Conservation (phyloP, 1,140 invertebrate genomes). For the Helicoverpa zea region DNA sequence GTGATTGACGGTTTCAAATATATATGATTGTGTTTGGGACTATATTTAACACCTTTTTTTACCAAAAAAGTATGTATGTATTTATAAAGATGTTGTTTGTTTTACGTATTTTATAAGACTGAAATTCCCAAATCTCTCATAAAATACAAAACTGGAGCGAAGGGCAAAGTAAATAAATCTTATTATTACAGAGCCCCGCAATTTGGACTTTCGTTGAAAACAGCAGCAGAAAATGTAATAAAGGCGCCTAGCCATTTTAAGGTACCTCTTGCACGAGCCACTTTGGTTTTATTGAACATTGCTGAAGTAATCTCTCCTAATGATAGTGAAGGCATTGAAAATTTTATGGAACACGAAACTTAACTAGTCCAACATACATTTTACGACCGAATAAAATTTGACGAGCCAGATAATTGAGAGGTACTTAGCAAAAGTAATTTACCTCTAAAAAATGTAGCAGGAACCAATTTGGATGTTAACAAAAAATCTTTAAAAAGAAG, state of each 20-base stretch:
- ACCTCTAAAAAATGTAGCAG: not conserved
- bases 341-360: not conserved
- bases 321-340: not conserved
- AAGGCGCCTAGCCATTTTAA: not conserved
- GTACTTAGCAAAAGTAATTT: not conserved
- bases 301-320: conserved; percentile 1
- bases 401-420: not conserved
- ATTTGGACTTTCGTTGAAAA: not conserved
- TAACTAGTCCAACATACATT: not conserved
- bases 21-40: not conserved
- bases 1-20: not conserved
- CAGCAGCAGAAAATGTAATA: conserved; percentile 21
- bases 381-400: too few species aligned
- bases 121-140: too few species aligned
- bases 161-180: too few species aligned
- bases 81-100: too few species aligned
- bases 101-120: too few species aligned
- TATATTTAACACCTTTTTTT: too few species aligned
- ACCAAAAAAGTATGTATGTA: too few species aligned
- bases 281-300: conserved; percentile 23
- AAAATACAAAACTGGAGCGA: too few species aligned
- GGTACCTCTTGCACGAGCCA: not conserved
- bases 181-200: not conserved
- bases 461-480: not conserved
- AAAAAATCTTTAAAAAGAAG: not conserved